phyloP scores from a whole-genome alignment of 1,140 invertebrate species.

The Drosophila sulfurigaster region DNA sequence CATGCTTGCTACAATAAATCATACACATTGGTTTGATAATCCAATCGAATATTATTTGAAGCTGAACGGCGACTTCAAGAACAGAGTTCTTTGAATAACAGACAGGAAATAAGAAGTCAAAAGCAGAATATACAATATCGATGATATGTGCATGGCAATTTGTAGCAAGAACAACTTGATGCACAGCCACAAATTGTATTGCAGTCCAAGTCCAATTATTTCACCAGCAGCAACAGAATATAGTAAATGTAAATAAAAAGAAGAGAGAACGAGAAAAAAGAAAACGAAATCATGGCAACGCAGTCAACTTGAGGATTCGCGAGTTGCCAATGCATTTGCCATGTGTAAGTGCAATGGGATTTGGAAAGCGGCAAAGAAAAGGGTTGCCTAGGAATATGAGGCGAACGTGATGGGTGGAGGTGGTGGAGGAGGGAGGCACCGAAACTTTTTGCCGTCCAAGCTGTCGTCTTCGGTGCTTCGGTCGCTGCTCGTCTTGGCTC shows the following conservation, averaged over 20 bases:
- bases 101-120: neutral
- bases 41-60: neutral
- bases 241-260: conserved; percentile 1
- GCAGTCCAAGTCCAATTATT: conserved; percentile 24
- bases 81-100: too few species aligned
- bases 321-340: conserved; percentile 23
- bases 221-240: neutral
- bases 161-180: conserved; percentile 10
- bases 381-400: neutral
- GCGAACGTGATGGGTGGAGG: neutral
- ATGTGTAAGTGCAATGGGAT: conserved; percentile 14
- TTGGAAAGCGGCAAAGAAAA: conserved; percentile 6
- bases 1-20: too few species aligned
- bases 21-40: too few species aligned
- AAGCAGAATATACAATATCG: neutral
- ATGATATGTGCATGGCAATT: neutral
- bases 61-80: neutral
- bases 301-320: conserved; percentile 25
- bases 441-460: conserved; percentile 38
- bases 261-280: neutral
- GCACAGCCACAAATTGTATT: conserved; percentile 6
- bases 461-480: conserved; percentile 24
- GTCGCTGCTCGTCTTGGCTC: conserved; percentile 8
- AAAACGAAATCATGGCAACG: conserved; percentile 11
- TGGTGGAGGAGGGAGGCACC: conserved; percentile 9